Conservation (phyloP, 2,797 vertebrate species). For the Acipenser transmontanus region DNA sequence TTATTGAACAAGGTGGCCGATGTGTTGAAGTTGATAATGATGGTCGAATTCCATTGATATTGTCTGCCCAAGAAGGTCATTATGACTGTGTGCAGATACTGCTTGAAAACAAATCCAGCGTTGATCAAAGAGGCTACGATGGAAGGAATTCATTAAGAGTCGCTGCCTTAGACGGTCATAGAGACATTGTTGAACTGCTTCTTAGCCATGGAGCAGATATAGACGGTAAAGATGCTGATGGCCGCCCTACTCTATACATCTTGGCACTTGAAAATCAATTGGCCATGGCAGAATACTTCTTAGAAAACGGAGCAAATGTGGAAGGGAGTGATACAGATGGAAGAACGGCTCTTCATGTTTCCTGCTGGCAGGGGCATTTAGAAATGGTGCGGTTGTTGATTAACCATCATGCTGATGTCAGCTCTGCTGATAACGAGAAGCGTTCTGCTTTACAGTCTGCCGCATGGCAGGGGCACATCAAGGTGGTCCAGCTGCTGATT, state of each 20-base stretch:
- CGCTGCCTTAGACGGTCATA: conserved; percentile 86
- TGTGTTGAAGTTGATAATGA: conserved; percentile 93
- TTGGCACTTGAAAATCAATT: conserved; percentile 93
- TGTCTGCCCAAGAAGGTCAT: conserved; percentile 91
- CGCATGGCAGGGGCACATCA: conserved; percentile 92
- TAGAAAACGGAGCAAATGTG: conserved; percentile 89
- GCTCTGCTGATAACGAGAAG: conserved; percentile 90
- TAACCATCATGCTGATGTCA: conserved; percentile 81
- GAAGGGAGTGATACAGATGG: conserved; percentile 90
- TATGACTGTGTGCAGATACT: conserved; percentile 91
- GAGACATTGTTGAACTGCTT: conserved; percentile 88
- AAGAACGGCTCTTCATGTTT: conserved; percentile 91
- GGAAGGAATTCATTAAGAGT: conserved; percentile 90
- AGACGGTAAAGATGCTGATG: conserved; percentile 90
- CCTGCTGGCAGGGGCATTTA: conserved; percentile 95
- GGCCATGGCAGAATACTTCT: conserved; percentile 89
- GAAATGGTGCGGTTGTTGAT: conserved; percentile 91
- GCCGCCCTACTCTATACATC: conserved; percentile 92
- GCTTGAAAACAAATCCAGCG: conserved; percentile 83
- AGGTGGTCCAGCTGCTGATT: conserved; percentile 86
- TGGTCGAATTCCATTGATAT: conserved; percentile 84
- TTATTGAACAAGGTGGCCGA: conserved; percentile 94
- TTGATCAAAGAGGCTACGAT: conserved; percentile 92
- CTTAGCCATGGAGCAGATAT: conserved; percentile 85
- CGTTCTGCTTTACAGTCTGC: conserved; percentile 92